Evolutionary conservation across 2,888 invertebrate species (phyloP).

Genomic region (Philonicus albiceps): DNA sequence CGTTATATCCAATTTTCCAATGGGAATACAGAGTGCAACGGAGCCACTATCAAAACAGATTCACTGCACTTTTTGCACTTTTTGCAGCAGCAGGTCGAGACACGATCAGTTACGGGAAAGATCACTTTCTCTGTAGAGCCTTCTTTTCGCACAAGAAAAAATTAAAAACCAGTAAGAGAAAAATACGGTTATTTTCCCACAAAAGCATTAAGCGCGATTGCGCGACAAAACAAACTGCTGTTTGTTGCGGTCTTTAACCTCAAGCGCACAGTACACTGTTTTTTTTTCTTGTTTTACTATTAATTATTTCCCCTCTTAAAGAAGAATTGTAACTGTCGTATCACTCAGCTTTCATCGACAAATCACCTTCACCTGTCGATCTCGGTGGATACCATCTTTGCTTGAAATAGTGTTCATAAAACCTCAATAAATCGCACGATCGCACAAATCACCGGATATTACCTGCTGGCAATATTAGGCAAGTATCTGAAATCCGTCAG

Average conservation of each 20-base stretch:
- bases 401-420: neutral
- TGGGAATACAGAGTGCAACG: neutral
- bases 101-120: slow-evolving; percentile 14
- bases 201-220: neutral
- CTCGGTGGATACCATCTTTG: neutral
- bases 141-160: neutral
- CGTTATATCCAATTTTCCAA: slow-evolving; percentile 4
- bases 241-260: slow-evolving; percentile 18
- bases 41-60: slow-evolving; percentile 13
- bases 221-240: neutral
- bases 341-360: neutral
- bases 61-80: neutral
- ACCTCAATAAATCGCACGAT: neutral
- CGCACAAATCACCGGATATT: neutral
- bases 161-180: neutral
- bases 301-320: neutral
- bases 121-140: slow-evolving; percentile 17
- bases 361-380: slow-evolving; percentile 22
- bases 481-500: neutral
- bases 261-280: slow-evolving; percentile 1
- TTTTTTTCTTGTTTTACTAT: neutral
- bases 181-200: neutral
- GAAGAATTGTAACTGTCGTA: neutral
- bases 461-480: neutral
- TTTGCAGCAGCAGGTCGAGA: neutral